phyloP scores from a whole-genome alignment of 2,113 vertebrate species.

The Poicephalus meyeri region DNA sequence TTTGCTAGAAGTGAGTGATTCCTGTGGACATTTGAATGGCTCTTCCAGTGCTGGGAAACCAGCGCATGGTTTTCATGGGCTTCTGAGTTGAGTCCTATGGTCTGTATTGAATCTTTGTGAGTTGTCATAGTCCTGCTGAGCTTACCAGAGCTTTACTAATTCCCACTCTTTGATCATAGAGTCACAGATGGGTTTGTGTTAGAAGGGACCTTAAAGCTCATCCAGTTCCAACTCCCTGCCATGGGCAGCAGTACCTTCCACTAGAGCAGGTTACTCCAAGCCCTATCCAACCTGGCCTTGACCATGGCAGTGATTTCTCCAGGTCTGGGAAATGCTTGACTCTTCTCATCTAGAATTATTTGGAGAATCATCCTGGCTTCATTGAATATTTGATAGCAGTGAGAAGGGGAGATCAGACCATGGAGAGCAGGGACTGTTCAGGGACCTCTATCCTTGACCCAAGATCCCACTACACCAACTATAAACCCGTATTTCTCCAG shows the following conservation, averaged over 20 bases:
- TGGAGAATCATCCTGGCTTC: not conserved
- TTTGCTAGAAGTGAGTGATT: not conserved
- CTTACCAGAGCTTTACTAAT: not conserved
- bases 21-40: not conserved
- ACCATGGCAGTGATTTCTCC: not conserved
- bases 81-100: not conserved
- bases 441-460: rapidly evolving
- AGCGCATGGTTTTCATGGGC: not conserved
- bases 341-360: not conserved
- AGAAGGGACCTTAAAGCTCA: not conserved
- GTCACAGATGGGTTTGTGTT: not conserved
- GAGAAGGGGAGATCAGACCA: not conserved
- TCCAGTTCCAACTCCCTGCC: not conserved
- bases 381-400: not conserved
- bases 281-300: not conserved
- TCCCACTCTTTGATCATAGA: not conserved
- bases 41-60: not conserved
- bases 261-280: not conserved
- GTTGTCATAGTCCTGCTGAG: not conserved
- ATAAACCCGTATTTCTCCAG: not conserved
- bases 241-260: not conserved
- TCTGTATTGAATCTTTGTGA: not conserved
- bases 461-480: too few relatives aligned
- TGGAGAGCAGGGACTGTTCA: not conserved
- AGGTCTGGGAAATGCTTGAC: not conserved